phyloP scores from a whole-genome alignment of 2,113 vertebrate genomes.

The Rutilus rutilus region DNA sequence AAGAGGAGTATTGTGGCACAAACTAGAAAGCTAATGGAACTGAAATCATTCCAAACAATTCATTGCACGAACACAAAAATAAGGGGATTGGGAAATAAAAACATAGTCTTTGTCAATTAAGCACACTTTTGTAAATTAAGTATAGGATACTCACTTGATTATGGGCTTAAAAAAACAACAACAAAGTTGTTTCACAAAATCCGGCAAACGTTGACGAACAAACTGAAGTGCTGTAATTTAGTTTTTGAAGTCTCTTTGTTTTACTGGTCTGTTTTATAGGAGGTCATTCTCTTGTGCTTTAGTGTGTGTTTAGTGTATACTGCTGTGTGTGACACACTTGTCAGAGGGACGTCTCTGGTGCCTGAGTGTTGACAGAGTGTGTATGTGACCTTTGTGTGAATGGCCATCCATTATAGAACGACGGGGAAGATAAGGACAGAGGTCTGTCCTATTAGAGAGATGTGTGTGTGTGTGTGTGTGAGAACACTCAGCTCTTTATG shows the following conservation, averaged over 20 bases:
- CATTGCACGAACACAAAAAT: neutral
- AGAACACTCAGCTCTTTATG: conserved; percentile 59
- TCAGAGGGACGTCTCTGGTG: conserved; percentile 65
- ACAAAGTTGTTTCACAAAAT: neutral
- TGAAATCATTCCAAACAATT: neutral
- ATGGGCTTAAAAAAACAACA: neutral
- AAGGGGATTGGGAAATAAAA: neutral
- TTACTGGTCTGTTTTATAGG: conserved; percentile 36
- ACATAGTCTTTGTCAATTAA: neutral
- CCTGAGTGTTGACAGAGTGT: conserved; percentile 68
- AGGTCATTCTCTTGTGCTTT: conserved; percentile 42
- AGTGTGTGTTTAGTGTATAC: conserved; percentile 36
- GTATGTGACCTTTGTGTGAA: conserved; percentile 70
- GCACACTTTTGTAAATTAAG: neutral
- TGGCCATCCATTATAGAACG: conserved; percentile 68
- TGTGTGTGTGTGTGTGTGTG: conserved; percentile 39
- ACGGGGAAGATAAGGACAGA: conserved; percentile 59
- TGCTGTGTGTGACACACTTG: conserved; percentile 28
- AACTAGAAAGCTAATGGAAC: neutral
- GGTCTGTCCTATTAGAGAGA: conserved; percentile 60
- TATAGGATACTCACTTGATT: neutral
- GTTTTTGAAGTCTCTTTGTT: conserved; percentile 19
- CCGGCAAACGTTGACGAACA: neutral
- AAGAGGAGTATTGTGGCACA: neutral
- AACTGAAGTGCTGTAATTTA: neutral